These are phyloP conservation scores for Columbina picui DNA, from an alignment of 2,113 vertebrate species.

Conservation along the genomic window DNA sequence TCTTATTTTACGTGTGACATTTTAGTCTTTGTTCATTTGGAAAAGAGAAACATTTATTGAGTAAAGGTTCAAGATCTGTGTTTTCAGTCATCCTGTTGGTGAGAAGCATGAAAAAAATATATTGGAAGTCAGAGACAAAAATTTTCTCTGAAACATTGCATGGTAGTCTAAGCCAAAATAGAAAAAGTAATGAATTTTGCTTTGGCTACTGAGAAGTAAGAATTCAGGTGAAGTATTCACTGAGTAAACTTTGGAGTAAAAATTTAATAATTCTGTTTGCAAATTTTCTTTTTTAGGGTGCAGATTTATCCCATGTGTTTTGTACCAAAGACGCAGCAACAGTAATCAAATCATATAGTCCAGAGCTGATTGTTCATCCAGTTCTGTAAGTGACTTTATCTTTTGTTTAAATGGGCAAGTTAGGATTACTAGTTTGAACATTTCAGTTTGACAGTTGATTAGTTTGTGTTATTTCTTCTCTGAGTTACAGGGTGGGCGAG, in stretches of 20 bases:
- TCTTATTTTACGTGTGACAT: not conserved
- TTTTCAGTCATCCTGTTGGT: not conserved
- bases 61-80: not conserved
- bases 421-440: not conserved
- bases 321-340: constrained; percentile 93
- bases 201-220: not conserved
- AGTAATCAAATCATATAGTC: constrained; percentile 97
- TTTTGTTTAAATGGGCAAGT: not conserved
- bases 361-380: constrained; percentile 96
- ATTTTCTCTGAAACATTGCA: not conserved
- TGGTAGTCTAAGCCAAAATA: not conserved
- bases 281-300: constrained; percentile 82
- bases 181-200: not conserved
- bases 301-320: constrained; percentile 95
- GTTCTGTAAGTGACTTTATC: constrained; percentile 87
- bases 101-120: not conserved
- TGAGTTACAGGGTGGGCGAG: not conserved
- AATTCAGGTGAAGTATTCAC: not conserved
- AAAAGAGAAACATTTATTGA: not conserved
- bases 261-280: not conserved
- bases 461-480: not conserved
- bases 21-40: not conserved
- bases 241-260: not conserved
- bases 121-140: not conserved
- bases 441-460: not conserved